A percentile compares a stretch with the other conserved stretches of the same genome.
These are phyloP conservation scores for Nylanderia fulva DNA, from an alignment of 1,140 invertebrate genomes.

Conservation along the genomic window DNA sequence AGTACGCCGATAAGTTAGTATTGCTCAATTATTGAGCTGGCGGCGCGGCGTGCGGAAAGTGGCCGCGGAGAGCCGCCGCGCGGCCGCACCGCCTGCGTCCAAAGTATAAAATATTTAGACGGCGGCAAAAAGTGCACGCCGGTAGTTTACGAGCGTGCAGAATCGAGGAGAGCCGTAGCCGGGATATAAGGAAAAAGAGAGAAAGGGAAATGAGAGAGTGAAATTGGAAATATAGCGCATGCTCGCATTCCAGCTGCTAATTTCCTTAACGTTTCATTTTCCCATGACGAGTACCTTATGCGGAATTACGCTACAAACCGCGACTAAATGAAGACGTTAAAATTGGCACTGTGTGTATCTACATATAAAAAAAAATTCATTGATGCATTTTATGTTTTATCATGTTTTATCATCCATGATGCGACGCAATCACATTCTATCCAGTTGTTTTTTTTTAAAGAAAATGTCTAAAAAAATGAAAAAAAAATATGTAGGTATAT, in stretches of 20 bases:
- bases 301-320: slow-evolving; percentile 59
- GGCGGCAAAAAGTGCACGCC: slow-evolving; percentile 57
- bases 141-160: slow-evolving; percentile 62
- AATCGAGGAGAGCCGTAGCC: slow-evolving; percentile 33
- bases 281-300: slow-evolving; percentile 46
- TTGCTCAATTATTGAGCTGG: slow-evolving; percentile 40
- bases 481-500: not conserved
- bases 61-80: slow-evolving; percentile 31
- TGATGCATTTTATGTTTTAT: not conserved
- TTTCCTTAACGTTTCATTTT: slow-evolving; percentile 58
- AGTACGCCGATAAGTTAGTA: slow-evolving; percentile 54
- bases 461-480: not conserved
- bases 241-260: slow-evolving; percentile 56
- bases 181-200: slow-evolving; percentile 28
- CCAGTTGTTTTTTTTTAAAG: not conserved
- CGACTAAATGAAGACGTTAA: slow-evolving; percentile 41
- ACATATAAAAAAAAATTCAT: not conserved
- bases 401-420: too few relatives aligned
- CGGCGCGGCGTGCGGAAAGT: slow-evolving; percentile 35
- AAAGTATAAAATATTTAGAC: slow-evolving; percentile 60
- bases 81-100: slow-evolving; percentile 49
- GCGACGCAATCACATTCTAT: not conserved
- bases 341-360: slow-evolving; percentile 16
- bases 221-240: slow-evolving; percentile 36
- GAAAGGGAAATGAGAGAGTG: slow-evolving; percentile 31